Conservation (phyloP, 2,888 invertebrate species). For the Drosophila kuntzei region DNA sequence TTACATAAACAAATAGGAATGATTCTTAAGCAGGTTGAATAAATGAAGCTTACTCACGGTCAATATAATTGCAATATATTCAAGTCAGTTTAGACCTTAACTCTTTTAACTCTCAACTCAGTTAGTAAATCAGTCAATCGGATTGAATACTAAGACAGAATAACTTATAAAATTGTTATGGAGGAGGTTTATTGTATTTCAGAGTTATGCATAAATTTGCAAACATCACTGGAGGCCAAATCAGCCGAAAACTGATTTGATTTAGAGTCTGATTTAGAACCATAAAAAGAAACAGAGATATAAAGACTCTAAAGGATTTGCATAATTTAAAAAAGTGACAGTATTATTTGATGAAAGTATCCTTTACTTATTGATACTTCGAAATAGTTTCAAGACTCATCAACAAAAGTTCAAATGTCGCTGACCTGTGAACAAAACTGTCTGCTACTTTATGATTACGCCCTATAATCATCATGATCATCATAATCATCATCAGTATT, state of each 20-base stretch:
- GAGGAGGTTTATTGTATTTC: slow-evolving; percentile 12
- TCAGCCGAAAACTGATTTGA: slow-evolving; percentile 52
- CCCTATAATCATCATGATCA: not conserved
- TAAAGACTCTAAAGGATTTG: slow-evolving; percentile 35
- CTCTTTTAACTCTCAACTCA: not conserved
- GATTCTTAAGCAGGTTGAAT: slow-evolving; percentile 3
- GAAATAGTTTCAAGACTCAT: slow-evolving; percentile 14
- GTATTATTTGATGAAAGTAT: slow-evolving; percentile 50
- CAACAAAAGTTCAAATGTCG: slow-evolving; percentile 57
- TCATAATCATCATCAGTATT: not conserved
- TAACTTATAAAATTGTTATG: slow-evolving; percentile 2
- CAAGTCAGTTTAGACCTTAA: not conserved
- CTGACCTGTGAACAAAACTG: slow-evolving; percentile 39
- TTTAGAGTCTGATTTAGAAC: slow-evolving; percentile 43
- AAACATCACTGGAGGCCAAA: slow-evolving; percentile 25
- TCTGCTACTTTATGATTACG: slow-evolving; percentile 17
- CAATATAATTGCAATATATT: slow-evolving; percentile 21
- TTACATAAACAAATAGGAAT: slow-evolving; percentile 18
- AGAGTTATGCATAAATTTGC: slow-evolving; percentile 43
- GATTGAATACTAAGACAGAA: slow-evolving; percentile 7
- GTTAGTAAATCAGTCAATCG: slow-evolving; percentile 12
- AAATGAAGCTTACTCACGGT: slow-evolving; percentile 3
- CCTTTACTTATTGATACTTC: not conserved
- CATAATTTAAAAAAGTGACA: slow-evolving; percentile 33
- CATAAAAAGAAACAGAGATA: not conserved